These are phyloP conservation scores for Opisthograptis luteolata DNA, from an alignment of 2,888 invertebrate species.

Conservation along the genomic window DNA sequence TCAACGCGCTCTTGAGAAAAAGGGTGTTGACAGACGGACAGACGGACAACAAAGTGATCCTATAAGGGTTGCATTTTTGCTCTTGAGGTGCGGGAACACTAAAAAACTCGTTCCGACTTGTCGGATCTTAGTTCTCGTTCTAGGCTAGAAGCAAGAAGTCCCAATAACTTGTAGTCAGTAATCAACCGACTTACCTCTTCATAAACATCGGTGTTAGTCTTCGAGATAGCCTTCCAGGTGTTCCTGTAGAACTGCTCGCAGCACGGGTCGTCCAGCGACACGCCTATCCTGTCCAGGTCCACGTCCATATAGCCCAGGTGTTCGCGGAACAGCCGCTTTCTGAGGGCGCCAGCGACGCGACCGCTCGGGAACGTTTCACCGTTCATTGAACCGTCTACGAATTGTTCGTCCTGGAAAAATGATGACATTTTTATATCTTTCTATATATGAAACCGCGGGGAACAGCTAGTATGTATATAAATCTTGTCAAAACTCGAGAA, in stretches of 20 bases:
- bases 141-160: too few species aligned
- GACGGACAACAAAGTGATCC: too few species aligned
- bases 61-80: too few species aligned
- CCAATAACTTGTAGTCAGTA: too few species aligned
- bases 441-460: too few species aligned
- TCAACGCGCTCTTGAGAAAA: too few species aligned
- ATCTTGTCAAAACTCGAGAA: too few species aligned
- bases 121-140: too few species aligned
- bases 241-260: conserved; percentile 92
- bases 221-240: conserved; percentile 92
- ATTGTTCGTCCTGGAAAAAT: conserved; percentile 88
- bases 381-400: conserved; percentile 92
- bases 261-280: conserved; percentile 92
- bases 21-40: too few species aligned
- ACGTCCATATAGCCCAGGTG: conserved; percentile 90
- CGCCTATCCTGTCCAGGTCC: conserved; percentile 70
- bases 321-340: conserved; percentile 94
- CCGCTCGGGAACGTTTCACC: conserved; percentile 92
- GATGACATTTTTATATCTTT: background rate
- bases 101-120: too few species aligned
- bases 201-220: conserved; percentile 93
- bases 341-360: conserved; percentile 92
- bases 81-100: too few species aligned
- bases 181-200: conserved; percentile 86
- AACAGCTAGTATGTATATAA: too few species aligned